Conservation (phyloP, 2,797 vertebrate species). For the Botia kubotai region DNA sequence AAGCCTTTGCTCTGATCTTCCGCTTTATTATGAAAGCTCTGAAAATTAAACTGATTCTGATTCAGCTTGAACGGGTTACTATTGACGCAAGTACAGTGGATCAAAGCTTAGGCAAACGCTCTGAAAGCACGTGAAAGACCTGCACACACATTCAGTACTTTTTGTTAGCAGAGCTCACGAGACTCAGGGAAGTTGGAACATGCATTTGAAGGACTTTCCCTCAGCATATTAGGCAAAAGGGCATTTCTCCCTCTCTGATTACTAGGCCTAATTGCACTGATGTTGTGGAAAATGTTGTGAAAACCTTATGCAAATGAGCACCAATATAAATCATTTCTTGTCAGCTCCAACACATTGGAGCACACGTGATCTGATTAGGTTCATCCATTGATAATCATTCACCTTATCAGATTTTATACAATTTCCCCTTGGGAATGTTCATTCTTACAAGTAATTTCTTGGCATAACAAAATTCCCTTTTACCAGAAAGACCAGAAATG, state of each 20-base stretch:
- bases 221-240: constrained; percentile 2
- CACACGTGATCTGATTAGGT: too few relatives aligned
- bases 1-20: constrained; percentile 8
- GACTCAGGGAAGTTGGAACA: neutral
- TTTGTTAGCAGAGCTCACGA: neutral
- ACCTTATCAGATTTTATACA: too few relatives aligned
- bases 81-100: constrained; percentile 31
- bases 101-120: constrained; percentile 24
- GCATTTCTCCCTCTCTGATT: constrained; percentile 6
- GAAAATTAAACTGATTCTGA: constrained; percentile 26
- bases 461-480: too few relatives aligned
- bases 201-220: constrained; percentile 5
- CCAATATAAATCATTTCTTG: too few relatives aligned
- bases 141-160: constrained; percentile 7
- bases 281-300: neutral
- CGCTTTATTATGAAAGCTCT: constrained; percentile 23
- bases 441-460: too few relatives aligned
- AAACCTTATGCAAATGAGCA: neutral
- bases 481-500: too few relatives aligned
- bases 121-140: constrained; percentile 13
- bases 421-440: too few relatives aligned
- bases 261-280: neutral
- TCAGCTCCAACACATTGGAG: too few relatives aligned
- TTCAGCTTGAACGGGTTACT: neutral
- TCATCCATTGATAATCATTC: too few relatives aligned